Evolutionary conservation across 2,888 invertebrate genomes (phyloP).

Genomic region (Heliconius ismenius): DNA sequence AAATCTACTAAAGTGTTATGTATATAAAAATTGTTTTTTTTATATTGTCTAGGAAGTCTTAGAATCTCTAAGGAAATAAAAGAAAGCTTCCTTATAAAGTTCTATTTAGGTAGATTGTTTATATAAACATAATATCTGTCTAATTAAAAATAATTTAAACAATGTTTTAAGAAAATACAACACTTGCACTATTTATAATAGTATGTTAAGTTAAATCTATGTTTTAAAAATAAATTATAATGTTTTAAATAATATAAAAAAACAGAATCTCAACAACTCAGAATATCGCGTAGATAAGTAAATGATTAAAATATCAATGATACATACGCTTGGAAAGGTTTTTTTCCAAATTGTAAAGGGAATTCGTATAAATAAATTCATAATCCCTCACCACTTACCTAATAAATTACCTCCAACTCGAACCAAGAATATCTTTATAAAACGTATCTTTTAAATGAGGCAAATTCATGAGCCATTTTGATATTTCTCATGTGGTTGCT

Average conservation of each 20-base stretch:
- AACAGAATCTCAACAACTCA: too few relatives aligned
- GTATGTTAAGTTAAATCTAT: not conserved
- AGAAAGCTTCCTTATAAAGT: too few relatives aligned
- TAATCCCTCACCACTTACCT: conserved; percentile 17
- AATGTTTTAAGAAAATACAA: too few relatives aligned
- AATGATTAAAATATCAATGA: conserved; percentile 3
- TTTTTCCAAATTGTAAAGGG: conserved; percentile 16
- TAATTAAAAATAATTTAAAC: not conserved
- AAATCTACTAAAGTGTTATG: too few relatives aligned
- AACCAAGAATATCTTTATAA: not conserved
- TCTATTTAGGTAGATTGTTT: too few relatives aligned
- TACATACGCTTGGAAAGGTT: not conserved
- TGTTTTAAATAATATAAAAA: not conserved
- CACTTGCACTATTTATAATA: too few relatives aligned
- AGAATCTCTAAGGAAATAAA: too few relatives aligned
- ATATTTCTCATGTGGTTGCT: conserved; percentile 13
- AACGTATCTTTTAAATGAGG: not conserved
- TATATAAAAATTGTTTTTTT: too few relatives aligned
- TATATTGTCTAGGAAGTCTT: too few relatives aligned
- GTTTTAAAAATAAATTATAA: not conserved
- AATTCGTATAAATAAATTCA: conserved; percentile 13
- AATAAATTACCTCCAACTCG: conserved; percentile 12
- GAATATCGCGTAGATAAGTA: not conserved
- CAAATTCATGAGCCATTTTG: conserved; percentile 10
- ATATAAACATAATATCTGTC: not conserved